These are phyloP conservation scores for Diarsia brunnea DNA, from an alignment of 2,888 invertebrate species.

Conservation along the genomic window DNA sequence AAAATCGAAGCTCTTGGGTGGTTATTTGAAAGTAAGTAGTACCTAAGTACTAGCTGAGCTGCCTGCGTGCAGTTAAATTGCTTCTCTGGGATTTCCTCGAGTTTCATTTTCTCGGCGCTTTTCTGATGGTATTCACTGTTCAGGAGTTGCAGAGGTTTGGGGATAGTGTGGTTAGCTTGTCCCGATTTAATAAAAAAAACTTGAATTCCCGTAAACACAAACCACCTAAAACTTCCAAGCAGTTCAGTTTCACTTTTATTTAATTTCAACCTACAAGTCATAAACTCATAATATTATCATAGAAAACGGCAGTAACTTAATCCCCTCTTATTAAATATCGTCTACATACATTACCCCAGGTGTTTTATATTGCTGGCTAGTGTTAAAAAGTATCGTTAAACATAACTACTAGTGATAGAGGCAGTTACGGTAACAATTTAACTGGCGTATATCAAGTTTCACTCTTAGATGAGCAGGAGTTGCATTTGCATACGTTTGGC, in stretches of 20 bases:
- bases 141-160: too few relatives aligned
- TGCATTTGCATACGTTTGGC: slow-evolving; percentile 46
- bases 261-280: slow-evolving; percentile 2
- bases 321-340: slow-evolving; percentile 36
- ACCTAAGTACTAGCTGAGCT: not conserved
- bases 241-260: slow-evolving; percentile 27
- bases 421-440: slow-evolving; percentile 17
- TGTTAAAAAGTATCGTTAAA: slow-evolving; percentile 40
- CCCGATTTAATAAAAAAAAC: too few relatives aligned
- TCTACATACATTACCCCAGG: slow-evolving; percentile 10
- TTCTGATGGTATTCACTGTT: too few relatives aligned
- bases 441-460: slow-evolving; percentile 24
- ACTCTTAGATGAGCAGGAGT: slow-evolving; percentile 18
- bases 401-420: not conserved
- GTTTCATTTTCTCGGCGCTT: too few relatives aligned
- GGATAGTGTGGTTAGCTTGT: too few relatives aligned
- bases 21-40: not conserved
- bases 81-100: too few relatives aligned
- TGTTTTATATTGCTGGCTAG: slow-evolving; percentile 15
- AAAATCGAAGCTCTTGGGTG: too few relatives aligned
- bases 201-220: not conserved
- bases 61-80: too few relatives aligned
- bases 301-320: slow-evolving; percentile 28
- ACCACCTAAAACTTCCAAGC: not conserved
- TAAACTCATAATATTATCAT: slow-evolving; percentile 43